Percentiles rank a stretch among this genome's conserved stretches.
These are phyloP conservation scores for Mythimna pallens DNA, from an alignment of 2,888 invertebrate genomes.

Conservation along the genomic window DNA sequence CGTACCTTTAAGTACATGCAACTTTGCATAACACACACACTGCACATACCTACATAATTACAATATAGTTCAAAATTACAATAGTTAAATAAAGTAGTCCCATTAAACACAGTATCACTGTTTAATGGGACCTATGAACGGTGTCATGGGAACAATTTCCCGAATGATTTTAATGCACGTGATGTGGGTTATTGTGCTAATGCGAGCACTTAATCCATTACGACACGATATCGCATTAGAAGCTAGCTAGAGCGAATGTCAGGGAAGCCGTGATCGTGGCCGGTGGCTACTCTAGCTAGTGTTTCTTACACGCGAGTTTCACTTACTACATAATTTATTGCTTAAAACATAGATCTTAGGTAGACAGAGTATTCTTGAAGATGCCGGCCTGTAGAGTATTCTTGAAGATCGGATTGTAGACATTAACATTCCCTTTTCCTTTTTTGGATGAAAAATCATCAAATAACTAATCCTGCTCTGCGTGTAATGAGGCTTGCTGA, in stretches of 20 bases:
- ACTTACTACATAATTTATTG: conserved; percentile 29
- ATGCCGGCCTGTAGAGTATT: conserved; percentile 1
- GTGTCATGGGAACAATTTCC: conserved; percentile 75
- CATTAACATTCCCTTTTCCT: no score
- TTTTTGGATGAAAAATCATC: no score
- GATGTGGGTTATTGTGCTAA: conserved; percentile 87
- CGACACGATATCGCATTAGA: conserved; percentile 69
- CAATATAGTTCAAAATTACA: conserved; percentile 47
- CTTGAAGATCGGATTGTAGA: neutral
- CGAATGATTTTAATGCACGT: conserved; percentile 76
- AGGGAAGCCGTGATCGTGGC: conserved; percentile 52
- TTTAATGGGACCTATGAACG: conserved; percentile 58
- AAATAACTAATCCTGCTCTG: no score
- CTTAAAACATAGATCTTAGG: no score
- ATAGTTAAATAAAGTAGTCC: conserved; percentile 35
- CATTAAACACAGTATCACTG: conserved; percentile 67
- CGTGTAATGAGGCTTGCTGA: no score
- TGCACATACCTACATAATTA: conserved; percentile 17
- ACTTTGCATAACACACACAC: neutral
- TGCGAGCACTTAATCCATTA: conserved; percentile 81
- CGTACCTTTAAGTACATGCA: no score
- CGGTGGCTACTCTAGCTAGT: conserved; percentile 11
- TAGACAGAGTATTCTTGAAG: no score
- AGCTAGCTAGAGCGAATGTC: conserved; percentile 60
- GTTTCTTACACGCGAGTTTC: conserved; percentile 24